A percentile compares a stretch with the other conserved stretches of the same genome.
Evolutionary conservation across 2,113 vertebrate genomes (phyloP).

Genomic region (Dryoscopus gambensis): DNA sequence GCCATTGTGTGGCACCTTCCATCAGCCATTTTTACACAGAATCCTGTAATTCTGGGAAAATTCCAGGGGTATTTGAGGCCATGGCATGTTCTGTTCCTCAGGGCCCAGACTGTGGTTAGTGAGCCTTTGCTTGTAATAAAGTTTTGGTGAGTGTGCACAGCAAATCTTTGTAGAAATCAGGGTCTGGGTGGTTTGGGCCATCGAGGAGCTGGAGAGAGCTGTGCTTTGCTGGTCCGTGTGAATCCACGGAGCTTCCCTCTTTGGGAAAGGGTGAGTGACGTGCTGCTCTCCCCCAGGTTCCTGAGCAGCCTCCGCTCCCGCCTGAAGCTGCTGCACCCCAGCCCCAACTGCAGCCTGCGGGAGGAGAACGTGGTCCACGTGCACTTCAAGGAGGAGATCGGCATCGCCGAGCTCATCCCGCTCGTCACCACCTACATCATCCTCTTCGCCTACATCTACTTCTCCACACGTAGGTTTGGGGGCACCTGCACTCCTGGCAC

Average conservation of each 20-base stretch:
- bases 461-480: conserved; percentile 89
- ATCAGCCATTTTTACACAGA: neutral
- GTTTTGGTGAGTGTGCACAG: neutral
- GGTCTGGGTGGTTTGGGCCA: neutral
- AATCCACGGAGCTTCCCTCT: accelerated
- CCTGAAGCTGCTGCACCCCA: conserved; percentile 89
- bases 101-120: neutral
- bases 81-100: neutral
- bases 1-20: neutral
- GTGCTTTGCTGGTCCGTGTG: accelerated
- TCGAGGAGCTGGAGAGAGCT: neutral
- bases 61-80: neutral
- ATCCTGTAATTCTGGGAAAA: neutral
- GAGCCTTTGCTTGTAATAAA: neutral
- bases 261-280: accelerated
- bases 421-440: conserved; percentile 98
- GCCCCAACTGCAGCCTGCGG: conserved; percentile 88
- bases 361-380: conserved; percentile 90
- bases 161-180: neutral
- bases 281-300: conserved; percentile 75
- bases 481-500: neutral
- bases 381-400: conserved; percentile 98
- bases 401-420: conserved; percentile 92
- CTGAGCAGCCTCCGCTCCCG: conserved; percentile 86
- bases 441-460: conserved; percentile 98